Base-by-base conservation (phyloP, 2,797 vertebrate genomes). In the Prionace glauca region DNA sequence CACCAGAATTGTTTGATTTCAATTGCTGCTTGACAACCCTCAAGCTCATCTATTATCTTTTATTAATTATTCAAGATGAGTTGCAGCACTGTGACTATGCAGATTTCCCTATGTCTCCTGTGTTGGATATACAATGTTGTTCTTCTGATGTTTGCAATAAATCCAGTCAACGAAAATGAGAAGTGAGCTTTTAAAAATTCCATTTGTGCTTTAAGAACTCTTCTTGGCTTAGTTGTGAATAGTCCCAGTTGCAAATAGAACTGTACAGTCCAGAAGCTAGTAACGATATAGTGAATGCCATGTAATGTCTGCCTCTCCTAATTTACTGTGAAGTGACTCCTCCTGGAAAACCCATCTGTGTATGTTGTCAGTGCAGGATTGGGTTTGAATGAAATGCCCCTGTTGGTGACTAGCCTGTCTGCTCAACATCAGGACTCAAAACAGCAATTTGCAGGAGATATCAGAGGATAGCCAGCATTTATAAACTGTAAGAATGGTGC, bases 11-110 rank as follows among this genome's bases (percentile, higher is more conserved):
- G 36, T 72, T 94, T 94, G 92, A 72, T 94, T 65, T 94, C 26
- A 94, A 94, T 74, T 45, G 16, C 67, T 72, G 18, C 36, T 69
- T 14, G 36, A 32, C 36, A 72, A 45, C 41, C 22, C 69, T 50
- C 41, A 26, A 94, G 41, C 65, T n/a, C 26, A 56, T n/a, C 92
- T 29, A 72, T 94, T 72, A 72, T 71, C 67, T 50, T 45, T 62
- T 56, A 72, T 74, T 50, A 71, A 94, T 72, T 72, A 94, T 94
- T 94, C n/a, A 94, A 72, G 41, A 26, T 72, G n/a, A 29, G 26
- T 74, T 94, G 45, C 69, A 32, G 41, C 11, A 62, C 60, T n/a
- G 24, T 29, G 69, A 71, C 36, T 29, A 7, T 45, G 69, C 5
- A 65, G 41, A 72, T n/a, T 50, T 72, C 24, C 50, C 72, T 24